Base-by-base conservation (phyloP, 2,113 vertebrate genomes). In the Gambusia affinis region DNA sequence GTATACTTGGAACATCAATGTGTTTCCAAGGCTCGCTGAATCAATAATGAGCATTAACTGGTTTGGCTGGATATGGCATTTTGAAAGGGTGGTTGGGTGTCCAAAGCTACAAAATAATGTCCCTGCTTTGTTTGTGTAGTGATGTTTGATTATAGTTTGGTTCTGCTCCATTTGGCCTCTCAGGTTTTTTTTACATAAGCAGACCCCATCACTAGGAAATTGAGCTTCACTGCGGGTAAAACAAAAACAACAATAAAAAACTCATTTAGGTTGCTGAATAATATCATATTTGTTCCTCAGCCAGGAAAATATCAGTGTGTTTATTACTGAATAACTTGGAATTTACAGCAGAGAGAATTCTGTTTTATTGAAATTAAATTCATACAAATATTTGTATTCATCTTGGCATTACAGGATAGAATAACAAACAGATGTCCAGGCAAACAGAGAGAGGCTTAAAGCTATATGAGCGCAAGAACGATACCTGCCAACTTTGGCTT, bases 71-170 rank as follows among this genome's bases (percentile, higher is more conserved):
- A 73, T 79, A 35, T 86, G 86, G 70, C 85, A 83, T 86, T 87
- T 87, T 77, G 57, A 85, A 75, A 84, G 78, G 67, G 63, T 22
- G 77, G 85, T 80, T 75, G 87, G 77, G 80, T 88, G 88, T 89
- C 85, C 61, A 82, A 70, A 88, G 88, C 87, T 87, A 83, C 76
- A 68, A 88, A 90, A 87, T 73, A 85, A 77, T 75, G 72, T 76
- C 82, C 68, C 39, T 72, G 60, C 82, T 82, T 82, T 84, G 88
- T 88, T 87, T 89, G 88, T 83, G 85, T 85, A 85, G 83, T 80
- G 85, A 82, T 82, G 83, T 73, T 87, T 87, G 90, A 86, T 87
- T 92, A 79, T 84, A 74, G 79, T 78, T 89, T 83, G 87, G 88
- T 90, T 90, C 87, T 87, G 80, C 85, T 88, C 80, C 74, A 85